Percentiles rank a stretch among this genome's conserved stretches.
phyloP scores from a whole-genome alignment of 2,113 vertebrate species.

The Ceyx melanurus region DNA sequence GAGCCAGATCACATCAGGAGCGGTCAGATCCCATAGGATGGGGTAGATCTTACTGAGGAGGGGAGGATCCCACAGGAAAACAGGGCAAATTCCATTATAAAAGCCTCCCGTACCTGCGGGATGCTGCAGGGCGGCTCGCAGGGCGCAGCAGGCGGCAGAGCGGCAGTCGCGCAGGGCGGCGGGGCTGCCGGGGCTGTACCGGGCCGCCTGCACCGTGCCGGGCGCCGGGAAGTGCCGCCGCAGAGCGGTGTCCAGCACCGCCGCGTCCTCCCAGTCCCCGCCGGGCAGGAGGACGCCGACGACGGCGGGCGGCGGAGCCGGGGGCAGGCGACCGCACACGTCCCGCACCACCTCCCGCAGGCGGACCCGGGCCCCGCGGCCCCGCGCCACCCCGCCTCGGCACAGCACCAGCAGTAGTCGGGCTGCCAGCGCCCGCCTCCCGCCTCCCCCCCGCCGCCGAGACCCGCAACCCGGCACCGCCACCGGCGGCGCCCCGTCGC shows the following conservation, averaged over 20 bases:
- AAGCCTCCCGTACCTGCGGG: not conserved
- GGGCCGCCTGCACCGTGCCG: conserved; percentile 67
- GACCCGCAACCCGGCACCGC: not conserved
- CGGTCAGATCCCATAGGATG: not conserved
- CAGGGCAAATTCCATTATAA: not conserved
- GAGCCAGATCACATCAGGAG: not conserved
- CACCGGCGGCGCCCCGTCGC: not conserved
- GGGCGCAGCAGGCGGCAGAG: conserved; percentile 40
- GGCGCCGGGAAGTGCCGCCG: conserved; percentile 49
- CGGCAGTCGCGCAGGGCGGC: conserved; percentile 4
- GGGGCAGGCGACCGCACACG: conserved; percentile 52
- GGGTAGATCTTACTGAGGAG: not conserved
- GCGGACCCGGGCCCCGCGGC: conserved; percentile 18
- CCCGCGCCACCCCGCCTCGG: conserved; percentile 32
- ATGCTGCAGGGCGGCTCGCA: conserved; percentile 62
- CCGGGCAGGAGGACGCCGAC: conserved; percentile 22
- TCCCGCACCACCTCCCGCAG: conserved; percentile 73
- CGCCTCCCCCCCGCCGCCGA: not conserved
- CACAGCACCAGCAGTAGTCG: conserved; percentile 61
- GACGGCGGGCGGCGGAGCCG: not conserved
- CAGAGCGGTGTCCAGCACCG: conserved; percentile 5
- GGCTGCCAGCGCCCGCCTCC: not conserved
- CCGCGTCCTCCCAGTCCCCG: not conserved
- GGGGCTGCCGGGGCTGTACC: conserved; percentile 26
- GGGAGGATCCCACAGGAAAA: not conserved